A percentile compares a stretch with the other conserved stretches of the same genome.
Conservation (phyloP, 1,140 invertebrate species). For the Hetaerina americana region DNA sequence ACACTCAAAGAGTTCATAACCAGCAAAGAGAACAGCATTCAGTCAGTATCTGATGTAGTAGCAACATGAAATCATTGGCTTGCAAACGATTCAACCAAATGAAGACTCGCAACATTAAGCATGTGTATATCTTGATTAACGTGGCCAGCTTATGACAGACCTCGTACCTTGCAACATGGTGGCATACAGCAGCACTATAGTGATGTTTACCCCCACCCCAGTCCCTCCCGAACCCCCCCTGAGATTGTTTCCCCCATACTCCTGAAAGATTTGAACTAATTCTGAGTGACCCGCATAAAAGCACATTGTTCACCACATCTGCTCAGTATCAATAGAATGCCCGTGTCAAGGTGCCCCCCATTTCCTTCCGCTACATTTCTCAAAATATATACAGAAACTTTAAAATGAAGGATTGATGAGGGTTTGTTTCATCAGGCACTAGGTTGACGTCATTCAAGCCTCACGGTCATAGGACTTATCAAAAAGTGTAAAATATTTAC, state of each 20-base stretch:
- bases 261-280: not conserved
- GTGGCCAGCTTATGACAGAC: not conserved
- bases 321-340: not conserved
- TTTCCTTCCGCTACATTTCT: not conserved
- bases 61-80: too few species aligned
- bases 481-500: conserved; percentile 1
- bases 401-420: not conserved
- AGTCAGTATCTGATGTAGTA: too few species aligned
- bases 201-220: not conserved
- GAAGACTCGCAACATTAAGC: too few species aligned
- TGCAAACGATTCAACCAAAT: too few species aligned
- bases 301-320: not conserved
- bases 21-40: too few species aligned
- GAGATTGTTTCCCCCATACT: not conserved
- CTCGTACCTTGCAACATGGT: not conserved
- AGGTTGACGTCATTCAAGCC: not conserved
- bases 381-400: not conserved
- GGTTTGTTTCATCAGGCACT: not conserved
- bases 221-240: too few species aligned
- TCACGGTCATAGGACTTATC: not conserved
- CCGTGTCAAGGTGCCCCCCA: not conserved
- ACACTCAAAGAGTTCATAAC: too few species aligned
- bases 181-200: not conserved
- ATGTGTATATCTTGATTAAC: too few species aligned
- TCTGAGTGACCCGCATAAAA: not conserved